A percentile compares a stretch with the other conserved stretches of the same genome.
phyloP scores from a whole-genome alignment of 2,888 invertebrate species.

The Oscheius sp. region DNA sequence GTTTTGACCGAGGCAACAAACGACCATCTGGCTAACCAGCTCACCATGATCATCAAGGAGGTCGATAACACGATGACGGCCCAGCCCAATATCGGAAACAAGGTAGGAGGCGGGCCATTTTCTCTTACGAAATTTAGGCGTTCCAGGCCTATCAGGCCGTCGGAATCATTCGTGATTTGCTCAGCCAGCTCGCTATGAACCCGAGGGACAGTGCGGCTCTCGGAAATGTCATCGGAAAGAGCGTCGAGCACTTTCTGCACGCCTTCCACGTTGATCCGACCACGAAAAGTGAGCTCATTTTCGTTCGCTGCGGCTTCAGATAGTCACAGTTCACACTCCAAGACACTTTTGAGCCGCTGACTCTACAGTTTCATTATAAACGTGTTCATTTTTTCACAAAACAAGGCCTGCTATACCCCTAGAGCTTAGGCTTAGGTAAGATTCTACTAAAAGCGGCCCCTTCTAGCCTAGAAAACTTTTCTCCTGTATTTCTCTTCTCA shows the following conservation, averaged over 20 bases:
- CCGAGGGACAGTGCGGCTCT: constrained; percentile 47
- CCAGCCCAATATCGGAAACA: constrained; percentile 48
- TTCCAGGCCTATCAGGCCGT: constrained; percentile 54
- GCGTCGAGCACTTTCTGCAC: constrained; percentile 60
- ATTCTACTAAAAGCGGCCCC: too few relatives aligned
- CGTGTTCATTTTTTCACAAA: too few relatives aligned
- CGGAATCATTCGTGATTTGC: constrained; percentile 50
- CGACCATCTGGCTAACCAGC: constrained; percentile 39
- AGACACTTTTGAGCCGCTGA: too few relatives aligned
- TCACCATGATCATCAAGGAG: constrained; percentile 51
- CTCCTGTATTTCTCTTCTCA: too few relatives aligned
- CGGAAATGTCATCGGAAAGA: constrained; percentile 43
- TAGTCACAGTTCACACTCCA: not conserved
- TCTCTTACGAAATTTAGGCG: not conserved
- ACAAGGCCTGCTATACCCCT: too few relatives aligned
- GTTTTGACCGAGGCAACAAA: constrained; percentile 36
- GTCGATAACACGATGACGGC: constrained; percentile 52
- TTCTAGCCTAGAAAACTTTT: too few relatives aligned
- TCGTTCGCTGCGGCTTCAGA: not conserved
- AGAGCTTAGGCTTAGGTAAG: too few relatives aligned
- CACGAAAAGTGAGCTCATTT: constrained; percentile 13
- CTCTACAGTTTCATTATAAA: too few relatives aligned
- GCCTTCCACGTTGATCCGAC: constrained; percentile 45
- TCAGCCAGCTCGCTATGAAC: constrained; percentile 42
- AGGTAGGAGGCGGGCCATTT: constrained; percentile 2